phyloP scores from a whole-genome alignment of 2,888 invertebrate species.

The Rhingia campestris region DNA sequence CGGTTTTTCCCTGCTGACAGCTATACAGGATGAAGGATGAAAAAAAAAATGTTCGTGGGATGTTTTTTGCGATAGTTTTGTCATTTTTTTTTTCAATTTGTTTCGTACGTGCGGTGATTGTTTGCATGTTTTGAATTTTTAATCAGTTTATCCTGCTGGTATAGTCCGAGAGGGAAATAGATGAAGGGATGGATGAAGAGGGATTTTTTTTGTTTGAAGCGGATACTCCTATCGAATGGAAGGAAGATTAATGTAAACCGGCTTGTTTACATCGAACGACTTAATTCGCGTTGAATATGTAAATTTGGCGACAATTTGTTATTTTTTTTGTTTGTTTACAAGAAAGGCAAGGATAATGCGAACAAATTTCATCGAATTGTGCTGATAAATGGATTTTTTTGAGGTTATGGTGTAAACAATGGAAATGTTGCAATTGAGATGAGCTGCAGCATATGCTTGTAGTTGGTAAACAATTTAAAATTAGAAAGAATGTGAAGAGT shows the following conservation, averaged over 20 bases:
- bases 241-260: conserved; percentile 34
- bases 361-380: too few species aligned
- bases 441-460: too few species aligned
- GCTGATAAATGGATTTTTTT: too few species aligned
- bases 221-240: not conserved
- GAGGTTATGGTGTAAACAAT: too few species aligned
- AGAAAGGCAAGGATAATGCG: too few species aligned
- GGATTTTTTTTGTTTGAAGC: not conserved
- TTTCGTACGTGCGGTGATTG: conserved; percentile 62
- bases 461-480: too few species aligned
- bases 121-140: conserved; percentile 64
- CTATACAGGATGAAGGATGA: not conserved
- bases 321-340: too few species aligned
- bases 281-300: not conserved
- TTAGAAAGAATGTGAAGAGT: too few species aligned
- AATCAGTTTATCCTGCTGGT: conserved; percentile 33
- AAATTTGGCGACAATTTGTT: too few species aligned
- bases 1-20: conserved; percentile 41
- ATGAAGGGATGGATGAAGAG: not conserved
- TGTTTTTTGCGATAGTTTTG: conserved; percentile 26
- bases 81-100: conserved; percentile 47
- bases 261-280: conserved; percentile 34
- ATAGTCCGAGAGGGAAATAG: not conserved
- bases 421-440: too few species aligned
- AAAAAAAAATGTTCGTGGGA: not conserved